These are phyloP conservation scores for Sebastes goodei DNA, from an alignment of 2,797 vertebrate genomes.

Conservation along the genomic window DNA sequence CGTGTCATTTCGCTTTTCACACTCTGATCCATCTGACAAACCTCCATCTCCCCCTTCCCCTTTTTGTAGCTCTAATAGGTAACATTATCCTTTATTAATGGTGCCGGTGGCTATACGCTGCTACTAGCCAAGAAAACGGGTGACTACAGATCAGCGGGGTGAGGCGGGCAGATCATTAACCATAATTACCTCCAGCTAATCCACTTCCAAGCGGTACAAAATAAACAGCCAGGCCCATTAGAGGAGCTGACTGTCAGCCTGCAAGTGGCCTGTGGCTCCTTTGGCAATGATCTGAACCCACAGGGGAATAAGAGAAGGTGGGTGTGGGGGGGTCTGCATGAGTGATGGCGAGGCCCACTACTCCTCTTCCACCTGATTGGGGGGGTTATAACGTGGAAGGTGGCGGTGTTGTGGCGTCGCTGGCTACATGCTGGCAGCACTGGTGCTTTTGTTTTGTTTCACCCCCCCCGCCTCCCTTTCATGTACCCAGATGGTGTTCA, in stretches of 20 bases:
- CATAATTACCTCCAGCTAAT: constrained; percentile 90
- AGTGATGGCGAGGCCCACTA: constrained; percentile 52
- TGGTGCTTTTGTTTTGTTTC: constrained; percentile 81
- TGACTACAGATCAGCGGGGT: constrained; percentile 83
- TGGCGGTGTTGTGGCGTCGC: constrained; percentile 62
- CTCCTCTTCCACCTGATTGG: constrained; percentile 63
- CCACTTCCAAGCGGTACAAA: constrained; percentile 86
- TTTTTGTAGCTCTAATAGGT: constrained; percentile 75
- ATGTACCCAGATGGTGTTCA: constrained; percentile 87
- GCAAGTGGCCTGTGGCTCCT: constrained; percentile 86
- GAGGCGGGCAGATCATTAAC: constrained; percentile 87
- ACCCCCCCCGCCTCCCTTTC: constrained; percentile 61
- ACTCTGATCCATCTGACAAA: constrained; percentile 63
- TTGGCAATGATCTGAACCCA: constrained; percentile 81
- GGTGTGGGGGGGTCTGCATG: constrained; percentile 25
- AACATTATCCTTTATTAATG: constrained; percentile 80
- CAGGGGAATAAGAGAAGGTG: constrained; percentile 70
- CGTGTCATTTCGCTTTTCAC: constrained; percentile 50
- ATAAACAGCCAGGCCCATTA: constrained; percentile 89
- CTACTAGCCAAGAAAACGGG: constrained; percentile 75
- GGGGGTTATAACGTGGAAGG: constrained; percentile 23
- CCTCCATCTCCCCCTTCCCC: constrained; percentile 63
- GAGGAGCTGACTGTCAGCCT: constrained; percentile 87
- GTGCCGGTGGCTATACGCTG: constrained; percentile 69
- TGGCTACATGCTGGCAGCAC: constrained; percentile 77